Percentiles rank a stretch among this genome's conserved stretches.
These are phyloP conservation scores for Samia ricini DNA, from an alignment of 1,140 invertebrate species.

Conservation along the genomic window DNA sequence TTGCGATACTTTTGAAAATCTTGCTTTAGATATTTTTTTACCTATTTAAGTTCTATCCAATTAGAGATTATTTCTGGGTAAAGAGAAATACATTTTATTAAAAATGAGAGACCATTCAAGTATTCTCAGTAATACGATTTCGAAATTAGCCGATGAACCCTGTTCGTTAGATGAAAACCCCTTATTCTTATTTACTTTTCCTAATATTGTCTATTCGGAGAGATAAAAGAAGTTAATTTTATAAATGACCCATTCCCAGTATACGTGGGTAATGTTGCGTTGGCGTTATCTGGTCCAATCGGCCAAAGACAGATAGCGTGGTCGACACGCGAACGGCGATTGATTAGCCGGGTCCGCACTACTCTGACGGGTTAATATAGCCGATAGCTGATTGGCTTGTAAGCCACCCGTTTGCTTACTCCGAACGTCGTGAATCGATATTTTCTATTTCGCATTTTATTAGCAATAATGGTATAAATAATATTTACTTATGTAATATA, in stretches of 20 bases:
- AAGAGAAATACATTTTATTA: background rate
- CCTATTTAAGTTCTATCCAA: slow-evolving; percentile 44
- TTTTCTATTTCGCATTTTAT: background rate
- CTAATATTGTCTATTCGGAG: slow-evolving; percentile 49
- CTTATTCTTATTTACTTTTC: slow-evolving; percentile 58
- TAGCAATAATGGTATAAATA: background rate
- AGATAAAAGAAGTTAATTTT: slow-evolving; percentile 69
- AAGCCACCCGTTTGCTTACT: slow-evolving; percentile 57
- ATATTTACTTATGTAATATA: background rate
- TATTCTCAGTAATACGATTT: background rate
- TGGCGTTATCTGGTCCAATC: slow-evolving; percentile 64
- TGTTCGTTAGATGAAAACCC: slow-evolving; percentile 43
- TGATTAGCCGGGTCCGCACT: slow-evolving; percentile 68
- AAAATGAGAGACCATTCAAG: background rate
- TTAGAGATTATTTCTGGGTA: background rate
- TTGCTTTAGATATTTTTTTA: slow-evolving; percentile 46
- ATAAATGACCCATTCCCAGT: slow-evolving; percentile 64
- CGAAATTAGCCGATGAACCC: slow-evolving; percentile 2
- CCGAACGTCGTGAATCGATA: slow-evolving; percentile 56
- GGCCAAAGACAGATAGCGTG: slow-evolving; percentile 68
- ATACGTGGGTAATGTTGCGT: slow-evolving; percentile 65
- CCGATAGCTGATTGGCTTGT: slow-evolving; percentile 67
- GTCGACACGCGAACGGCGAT: slow-evolving; percentile 70
- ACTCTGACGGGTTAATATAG: slow-evolving; percentile 69
- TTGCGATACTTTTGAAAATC: slow-evolving; percentile 47